Evolutionary conservation across 2,113 vertebrate genomes (phyloP), one percentile per base, ranked within the genome.

Genomic region (Thunnus maccoyii): DNA sequence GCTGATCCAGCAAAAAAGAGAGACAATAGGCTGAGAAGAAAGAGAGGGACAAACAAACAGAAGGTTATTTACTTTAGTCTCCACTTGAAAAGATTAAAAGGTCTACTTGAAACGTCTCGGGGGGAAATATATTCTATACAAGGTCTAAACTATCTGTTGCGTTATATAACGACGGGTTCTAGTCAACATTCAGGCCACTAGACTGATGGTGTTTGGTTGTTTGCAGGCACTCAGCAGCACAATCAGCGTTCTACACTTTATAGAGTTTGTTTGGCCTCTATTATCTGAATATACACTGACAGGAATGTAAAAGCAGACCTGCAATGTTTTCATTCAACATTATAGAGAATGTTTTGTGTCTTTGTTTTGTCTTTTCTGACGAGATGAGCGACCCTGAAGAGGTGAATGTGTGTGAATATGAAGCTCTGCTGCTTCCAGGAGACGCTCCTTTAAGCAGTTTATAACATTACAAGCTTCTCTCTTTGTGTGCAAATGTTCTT

Each of bases 281-380:
- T 25, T 30, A 13, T 60, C n/a, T 52, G 2, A 71, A 25, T 46
- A 73, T 3, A 25, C 17, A 13, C n/a, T 56, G 4, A 70, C 41
- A 52, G 57, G 15, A 36, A 25, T 15, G 32, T 32, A 36, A 55
- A 75, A 55, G 22, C 25, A 16, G 47, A 64, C 3, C 1, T 1
- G 46, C 14, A 27, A 30, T 57, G n/a, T 72, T 72, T 80, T 51
- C 15, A 71, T 32, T 20, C 25, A 56, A 48, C 25, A 48, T 25
- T 18, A 69, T 55, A 68, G 57, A 52, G 13, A 52, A 58, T 17
- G 27, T 51, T 52, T 30, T 62, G 14, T 52, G 30, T 11, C 44
- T 30, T 30, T 22, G 7, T 41, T 41, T 41, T 41, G 36, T 60
- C 27, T 68, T 58, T 52, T 61, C 56, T 22, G 13, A 41, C 18